phyloP scores from a whole-genome alignment of 2,797 vertebrate species.

The Myotis daubentonii region DNA sequence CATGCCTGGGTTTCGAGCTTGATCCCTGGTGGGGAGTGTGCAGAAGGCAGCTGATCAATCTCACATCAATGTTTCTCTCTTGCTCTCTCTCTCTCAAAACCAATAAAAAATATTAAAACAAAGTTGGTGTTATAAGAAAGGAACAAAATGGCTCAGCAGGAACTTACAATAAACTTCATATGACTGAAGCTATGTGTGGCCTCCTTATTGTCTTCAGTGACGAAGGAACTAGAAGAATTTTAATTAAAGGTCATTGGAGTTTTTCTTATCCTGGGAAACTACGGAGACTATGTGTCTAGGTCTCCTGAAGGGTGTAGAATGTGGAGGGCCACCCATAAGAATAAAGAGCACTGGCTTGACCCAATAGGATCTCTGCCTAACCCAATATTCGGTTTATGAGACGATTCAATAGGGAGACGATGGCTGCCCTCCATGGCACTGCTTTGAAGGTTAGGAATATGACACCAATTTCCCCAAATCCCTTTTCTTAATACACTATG shows the following conservation, averaged over 20 bases:
- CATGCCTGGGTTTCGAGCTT: no score
- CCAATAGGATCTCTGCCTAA: not conserved
- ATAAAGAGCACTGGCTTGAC: not conserved
- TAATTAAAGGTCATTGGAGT: not conserved
- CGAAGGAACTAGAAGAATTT: not conserved
- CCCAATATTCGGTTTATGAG: not conserved
- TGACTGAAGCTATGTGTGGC: not conserved
- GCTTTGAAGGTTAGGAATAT: conserved; percentile 34
- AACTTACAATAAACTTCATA: not conserved
- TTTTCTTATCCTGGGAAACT: conserved; percentile 2
- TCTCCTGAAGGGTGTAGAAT: not conserved
- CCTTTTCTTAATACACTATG: not conserved
- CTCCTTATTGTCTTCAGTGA: not conserved
- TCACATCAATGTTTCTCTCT: no score
- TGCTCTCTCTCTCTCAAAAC: no score
- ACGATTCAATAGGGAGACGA: not conserved
- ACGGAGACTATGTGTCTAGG: not conserved
- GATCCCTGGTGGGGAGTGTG: no score
- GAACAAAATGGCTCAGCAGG: not conserved
- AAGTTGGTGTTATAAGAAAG: not conserved
- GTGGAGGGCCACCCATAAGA: not conserved
- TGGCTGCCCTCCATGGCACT: not conserved
- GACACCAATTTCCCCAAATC: conserved; percentile 23
- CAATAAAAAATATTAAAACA: no score
- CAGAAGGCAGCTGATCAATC: no score